A percentile compares a stretch with the other conserved stretches of the same genome.
phyloP scores from a whole-genome alignment of 2,113 vertebrate species.

The Aythya baeri region DNA sequence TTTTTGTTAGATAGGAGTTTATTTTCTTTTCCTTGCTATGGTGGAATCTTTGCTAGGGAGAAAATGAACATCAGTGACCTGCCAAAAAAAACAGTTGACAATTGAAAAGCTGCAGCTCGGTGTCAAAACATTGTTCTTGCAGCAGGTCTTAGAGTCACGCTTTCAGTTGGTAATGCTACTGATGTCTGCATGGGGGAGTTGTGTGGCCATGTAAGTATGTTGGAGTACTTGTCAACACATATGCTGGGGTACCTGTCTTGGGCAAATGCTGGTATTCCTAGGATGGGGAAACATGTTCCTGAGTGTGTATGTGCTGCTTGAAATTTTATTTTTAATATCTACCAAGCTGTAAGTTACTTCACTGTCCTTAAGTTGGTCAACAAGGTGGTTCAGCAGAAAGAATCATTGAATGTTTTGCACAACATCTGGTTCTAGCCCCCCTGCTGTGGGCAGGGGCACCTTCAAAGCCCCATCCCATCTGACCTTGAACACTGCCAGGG shows the following conservation, averaged over 20 bases:
- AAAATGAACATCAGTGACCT: neutral
- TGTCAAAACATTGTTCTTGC: neutral
- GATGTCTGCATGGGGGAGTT: neutral
- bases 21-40: neutral
- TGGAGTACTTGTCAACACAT: neutral
- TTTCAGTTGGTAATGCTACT: neutral
- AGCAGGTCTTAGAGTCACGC: neutral
- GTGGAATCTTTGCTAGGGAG: neutral
- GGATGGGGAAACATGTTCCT: neutral
- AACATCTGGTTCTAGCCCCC: neutral
- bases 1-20: neutral
- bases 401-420: neutral
- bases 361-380: neutral
- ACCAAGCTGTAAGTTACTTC: neutral
- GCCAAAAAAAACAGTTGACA: neutral
- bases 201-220: neutral
- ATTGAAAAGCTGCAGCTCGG: neutral
- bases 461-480: neutral
- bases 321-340: neutral
- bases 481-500: neutral
- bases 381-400: neutral
- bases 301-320: neutral
- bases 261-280: neutral
- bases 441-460: too few relatives aligned
- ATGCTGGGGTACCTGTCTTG: neutral